phyloP scores from a whole-genome alignment of 2,113 vertebrate genomes.

The Rattus norvegicus region DNA sequence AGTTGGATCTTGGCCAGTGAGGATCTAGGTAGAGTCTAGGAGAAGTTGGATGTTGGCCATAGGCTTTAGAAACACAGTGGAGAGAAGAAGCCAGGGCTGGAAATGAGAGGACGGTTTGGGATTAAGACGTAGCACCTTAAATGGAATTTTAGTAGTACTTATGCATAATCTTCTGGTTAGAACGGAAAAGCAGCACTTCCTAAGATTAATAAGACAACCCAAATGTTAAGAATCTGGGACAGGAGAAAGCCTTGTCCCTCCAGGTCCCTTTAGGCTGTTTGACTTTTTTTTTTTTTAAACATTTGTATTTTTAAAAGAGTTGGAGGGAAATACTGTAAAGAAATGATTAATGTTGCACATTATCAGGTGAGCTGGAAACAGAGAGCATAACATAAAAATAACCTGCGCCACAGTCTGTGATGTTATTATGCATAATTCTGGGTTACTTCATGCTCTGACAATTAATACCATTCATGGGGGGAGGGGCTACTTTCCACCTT shows the following conservation, averaged over 20 bases:
- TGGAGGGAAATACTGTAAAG: constrained; percentile 55
- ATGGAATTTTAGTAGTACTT: not conserved
- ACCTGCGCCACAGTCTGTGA: not conserved
- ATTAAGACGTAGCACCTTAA: not conserved
- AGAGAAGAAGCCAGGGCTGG: not conserved
- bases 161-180: not conserved
- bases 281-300: constrained; percentile 2
- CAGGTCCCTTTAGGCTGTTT: not conserved
- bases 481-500: constrained; percentile 38
- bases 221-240: not conserved
- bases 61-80: not conserved
- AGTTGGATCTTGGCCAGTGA: not conserved
- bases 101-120: not conserved
- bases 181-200: not conserved
- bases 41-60: not conserved
- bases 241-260: constrained; percentile 1
- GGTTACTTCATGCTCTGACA: constrained; percentile 65
- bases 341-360: constrained; percentile 57
- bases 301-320: not conserved
- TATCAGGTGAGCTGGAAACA: constrained; percentile 72
- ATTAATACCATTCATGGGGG: constrained; percentile 60
- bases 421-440: constrained; percentile 48
- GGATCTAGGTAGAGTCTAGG: not conserved
- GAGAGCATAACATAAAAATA: constrained; percentile 69
- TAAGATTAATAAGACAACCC: not conserved